These are phyloP conservation scores for Stegostoma tigrinum DNA, from an alignment of 2,113 vertebrate species.

Conservation along the genomic window DNA sequence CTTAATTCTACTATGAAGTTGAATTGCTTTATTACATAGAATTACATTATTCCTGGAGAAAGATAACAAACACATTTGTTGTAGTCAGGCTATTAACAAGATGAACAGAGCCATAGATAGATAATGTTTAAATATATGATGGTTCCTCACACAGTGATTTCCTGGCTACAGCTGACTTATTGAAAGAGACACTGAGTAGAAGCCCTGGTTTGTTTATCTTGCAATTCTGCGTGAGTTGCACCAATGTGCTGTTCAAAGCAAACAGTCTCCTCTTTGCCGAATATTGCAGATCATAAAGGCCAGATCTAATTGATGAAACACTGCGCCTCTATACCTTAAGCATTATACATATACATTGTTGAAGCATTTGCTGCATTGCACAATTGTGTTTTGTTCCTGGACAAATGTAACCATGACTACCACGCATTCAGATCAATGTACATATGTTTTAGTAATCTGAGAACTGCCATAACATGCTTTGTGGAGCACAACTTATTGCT, in stretches of 20 bases:
- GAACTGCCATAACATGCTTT: not conserved
- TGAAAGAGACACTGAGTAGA: not conserved
- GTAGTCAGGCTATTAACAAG: not conserved
- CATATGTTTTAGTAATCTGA: conserved; percentile 17
- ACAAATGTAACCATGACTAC: not conserved
- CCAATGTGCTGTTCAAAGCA: not conserved
- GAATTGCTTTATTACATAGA: not conserved
- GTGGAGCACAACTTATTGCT: not conserved
- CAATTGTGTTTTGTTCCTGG: too few relatives aligned
- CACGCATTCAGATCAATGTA: not conserved
- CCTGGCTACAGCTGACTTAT: not conserved
- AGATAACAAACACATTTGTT: not conserved
- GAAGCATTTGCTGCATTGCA: not conserved
- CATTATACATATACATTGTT: not conserved
- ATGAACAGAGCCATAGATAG: not conserved
- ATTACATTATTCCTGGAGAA: not conserved
- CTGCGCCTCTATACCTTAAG: not conserved
- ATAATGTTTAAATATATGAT: not conserved
- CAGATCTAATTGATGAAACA: not conserved
- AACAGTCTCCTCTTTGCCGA: not conserved
- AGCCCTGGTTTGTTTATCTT: not conserved
- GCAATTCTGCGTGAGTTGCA: not conserved
- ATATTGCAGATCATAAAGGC: not conserved
- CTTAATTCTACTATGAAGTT: not conserved
- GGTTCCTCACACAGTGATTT: not conserved